Evolutionary conservation across 1,140 invertebrate species (phyloP).

Genomic region (Halyomorpha halys): DNA sequence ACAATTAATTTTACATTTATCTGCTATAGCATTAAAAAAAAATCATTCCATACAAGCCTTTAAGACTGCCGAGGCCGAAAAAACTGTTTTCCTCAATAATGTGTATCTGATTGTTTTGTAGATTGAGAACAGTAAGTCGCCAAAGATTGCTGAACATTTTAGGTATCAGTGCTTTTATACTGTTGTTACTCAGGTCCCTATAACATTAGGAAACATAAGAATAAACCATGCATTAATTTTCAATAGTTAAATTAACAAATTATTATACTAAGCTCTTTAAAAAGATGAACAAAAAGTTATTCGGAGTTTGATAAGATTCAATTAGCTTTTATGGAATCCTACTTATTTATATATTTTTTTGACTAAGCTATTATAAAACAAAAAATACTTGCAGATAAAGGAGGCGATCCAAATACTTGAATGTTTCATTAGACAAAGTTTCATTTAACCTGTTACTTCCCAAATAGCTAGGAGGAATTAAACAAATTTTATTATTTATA

Average conservation of each 20-base stretch:
- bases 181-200: conserved; percentile 36
- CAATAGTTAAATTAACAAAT: no score
- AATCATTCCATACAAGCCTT: conserved; percentile 34
- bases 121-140: conserved; percentile 35
- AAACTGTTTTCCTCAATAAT: conserved; percentile 34
- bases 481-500: not conserved
- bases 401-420: conserved; percentile 32
- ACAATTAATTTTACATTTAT: no score
- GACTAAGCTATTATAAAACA: no score
- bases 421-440: conserved; percentile 32
- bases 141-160: conserved; percentile 34
- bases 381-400: conserved; percentile 34
- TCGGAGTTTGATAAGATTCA: no score
- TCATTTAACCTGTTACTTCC: conserved; percentile 33
- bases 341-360: no score
- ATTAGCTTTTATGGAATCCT: no score
- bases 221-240: no score
- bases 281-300: no score
- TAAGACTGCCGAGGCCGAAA: conserved; percentile 34
- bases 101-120: conserved; percentile 35
- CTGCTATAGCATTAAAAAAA: conserved; percentile 2
- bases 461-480: conserved; percentile 32
- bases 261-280: no score
- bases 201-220: no score
- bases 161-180: conserved; percentile 32